Evolutionary conservation across 2,113 vertebrate genomes (phyloP).

Genomic region (Anguilla rostrata): DNA sequence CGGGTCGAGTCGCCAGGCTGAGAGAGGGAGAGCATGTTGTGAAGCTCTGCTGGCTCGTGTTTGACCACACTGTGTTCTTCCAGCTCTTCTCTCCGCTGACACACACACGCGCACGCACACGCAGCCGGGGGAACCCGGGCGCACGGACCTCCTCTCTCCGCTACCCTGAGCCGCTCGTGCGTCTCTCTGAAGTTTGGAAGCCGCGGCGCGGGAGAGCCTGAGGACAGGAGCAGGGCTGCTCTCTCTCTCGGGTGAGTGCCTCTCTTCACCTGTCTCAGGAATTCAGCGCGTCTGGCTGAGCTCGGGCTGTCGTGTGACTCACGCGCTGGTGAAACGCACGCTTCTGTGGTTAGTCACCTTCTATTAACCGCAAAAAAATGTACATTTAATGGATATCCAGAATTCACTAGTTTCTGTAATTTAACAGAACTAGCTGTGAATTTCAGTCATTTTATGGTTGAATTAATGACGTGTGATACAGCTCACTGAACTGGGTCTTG

Average conservation of each 20-base stretch:
- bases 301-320: constrained; percentile 13
- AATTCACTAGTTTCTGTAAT: background rate
- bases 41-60: constrained; percentile 37
- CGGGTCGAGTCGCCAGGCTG: constrained; percentile 46
- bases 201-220: background rate
- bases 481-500: background rate
- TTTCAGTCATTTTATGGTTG: background rate
- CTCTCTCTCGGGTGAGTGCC: constrained; percentile 16
- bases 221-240: background rate
- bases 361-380: background rate
- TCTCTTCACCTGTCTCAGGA: constrained; percentile 52
- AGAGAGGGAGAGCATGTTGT: constrained; percentile 32
- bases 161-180: background rate
- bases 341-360: background rate
- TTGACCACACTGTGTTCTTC: background rate
- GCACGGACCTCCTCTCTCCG: background rate
- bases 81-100: background rate
- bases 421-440: background rate
- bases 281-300: constrained; percentile 33
- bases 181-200: background rate
- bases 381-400: background rate
- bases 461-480: background rate
- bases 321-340: background rate
- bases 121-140: background rate
- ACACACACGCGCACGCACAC: background rate